A percentile compares a stretch with the other conserved stretches of the same genome.
phyloP scores from a whole-genome alignment of 1,140 invertebrate genomes.

The Drosophila jambulina region DNA sequence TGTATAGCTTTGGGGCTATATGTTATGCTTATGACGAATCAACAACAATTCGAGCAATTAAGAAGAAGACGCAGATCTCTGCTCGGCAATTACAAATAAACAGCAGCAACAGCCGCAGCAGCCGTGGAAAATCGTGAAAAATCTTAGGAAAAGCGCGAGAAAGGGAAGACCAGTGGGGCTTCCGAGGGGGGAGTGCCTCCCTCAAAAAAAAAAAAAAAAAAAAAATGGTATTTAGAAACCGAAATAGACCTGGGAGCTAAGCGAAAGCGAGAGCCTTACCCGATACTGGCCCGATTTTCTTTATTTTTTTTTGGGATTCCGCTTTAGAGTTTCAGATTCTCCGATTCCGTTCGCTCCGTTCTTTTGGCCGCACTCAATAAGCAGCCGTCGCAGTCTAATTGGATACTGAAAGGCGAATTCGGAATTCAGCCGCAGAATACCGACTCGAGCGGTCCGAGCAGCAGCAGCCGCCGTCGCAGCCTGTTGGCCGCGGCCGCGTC shows the following conservation, averaged over 20 bases:
- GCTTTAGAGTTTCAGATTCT: neutral
- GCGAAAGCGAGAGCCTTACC: conserved; percentile 10
- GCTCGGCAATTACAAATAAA: conserved; percentile 41
- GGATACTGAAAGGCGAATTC: conserved; percentile 81
- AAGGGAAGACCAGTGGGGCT: neutral
- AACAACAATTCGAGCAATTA: conserved; percentile 41
- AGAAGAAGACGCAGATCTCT: conserved; percentile 43
- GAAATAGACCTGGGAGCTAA: conserved; percentile 4
- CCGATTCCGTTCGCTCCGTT: conserved; percentile 20
- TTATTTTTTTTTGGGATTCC: neutral
- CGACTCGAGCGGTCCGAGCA: conserved; percentile 77
- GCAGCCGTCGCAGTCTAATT: conserved; percentile 79
- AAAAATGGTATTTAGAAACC: neutral
- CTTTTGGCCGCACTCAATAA: conserved; percentile 56
- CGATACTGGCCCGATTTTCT: conserved; percentile 11
- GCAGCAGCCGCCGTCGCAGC: conserved; percentile 77
- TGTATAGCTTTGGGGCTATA: conserved; percentile 40
- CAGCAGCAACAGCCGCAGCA: conserved; percentile 7
- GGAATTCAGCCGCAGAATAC: conserved; percentile 61
- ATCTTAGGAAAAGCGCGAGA: neutral
- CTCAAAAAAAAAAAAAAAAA: neutral
- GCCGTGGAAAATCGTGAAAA: conserved; percentile 13
- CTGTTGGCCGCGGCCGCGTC: conserved; percentile 60
- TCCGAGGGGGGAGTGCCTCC: conserved; percentile 10
- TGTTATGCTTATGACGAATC: conserved; percentile 47